These are phyloP conservation scores for Eurosta solidaginis DNA, from an alignment of 1,140 invertebrate species.

Conservation along the genomic window DNA sequence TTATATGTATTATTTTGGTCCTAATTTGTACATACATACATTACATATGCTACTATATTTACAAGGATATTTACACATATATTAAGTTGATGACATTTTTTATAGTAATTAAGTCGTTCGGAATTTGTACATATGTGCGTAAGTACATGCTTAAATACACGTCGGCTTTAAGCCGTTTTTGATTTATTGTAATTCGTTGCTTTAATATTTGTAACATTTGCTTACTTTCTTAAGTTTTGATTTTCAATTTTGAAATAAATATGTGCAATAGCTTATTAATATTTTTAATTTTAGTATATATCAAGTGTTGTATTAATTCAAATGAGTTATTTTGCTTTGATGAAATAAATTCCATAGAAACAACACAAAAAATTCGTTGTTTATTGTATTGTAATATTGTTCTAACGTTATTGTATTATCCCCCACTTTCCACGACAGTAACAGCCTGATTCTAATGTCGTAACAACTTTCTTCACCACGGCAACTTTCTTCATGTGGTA, in stretches of 20 bases:
- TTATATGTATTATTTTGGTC: no score
- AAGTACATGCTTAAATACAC: no score
- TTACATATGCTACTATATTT: no score
- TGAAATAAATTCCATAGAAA: background rate
- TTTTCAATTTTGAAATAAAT: background rate
- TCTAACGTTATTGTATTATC: no score
- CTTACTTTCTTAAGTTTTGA: background rate
- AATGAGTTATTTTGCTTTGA: background rate
- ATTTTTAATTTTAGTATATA: background rate
- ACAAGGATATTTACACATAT: no score
- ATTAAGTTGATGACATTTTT: background rate
- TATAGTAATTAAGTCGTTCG: background rate
- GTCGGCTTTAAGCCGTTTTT: background rate
- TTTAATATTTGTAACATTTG: background rate
- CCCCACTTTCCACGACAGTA: no score
- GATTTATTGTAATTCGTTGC: background rate
- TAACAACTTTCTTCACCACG: no score
- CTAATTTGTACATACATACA: no score
- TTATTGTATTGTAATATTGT: background rate
- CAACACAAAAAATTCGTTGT: background rate
- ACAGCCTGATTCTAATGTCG: no score
- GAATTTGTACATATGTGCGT: background rate
- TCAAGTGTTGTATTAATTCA: background rate
- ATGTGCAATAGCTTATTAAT: background rate
- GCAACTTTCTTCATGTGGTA: no score